Conservation (phyloP, 1,140 invertebrate species). For the Bombus vancouverensis region DNA sequence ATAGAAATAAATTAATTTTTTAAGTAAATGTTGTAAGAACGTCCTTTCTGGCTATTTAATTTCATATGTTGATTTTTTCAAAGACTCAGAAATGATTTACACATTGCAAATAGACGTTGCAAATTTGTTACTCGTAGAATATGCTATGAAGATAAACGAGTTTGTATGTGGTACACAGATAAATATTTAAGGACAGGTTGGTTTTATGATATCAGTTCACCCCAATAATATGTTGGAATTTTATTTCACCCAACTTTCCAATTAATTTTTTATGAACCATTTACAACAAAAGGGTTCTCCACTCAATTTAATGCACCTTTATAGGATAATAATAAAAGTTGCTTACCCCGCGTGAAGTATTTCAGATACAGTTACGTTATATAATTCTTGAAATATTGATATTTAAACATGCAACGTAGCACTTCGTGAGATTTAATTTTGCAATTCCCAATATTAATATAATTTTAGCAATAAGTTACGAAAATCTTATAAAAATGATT, state of each 20-base stretch:
- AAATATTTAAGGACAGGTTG: not conserved
- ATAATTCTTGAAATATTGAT: not conserved
- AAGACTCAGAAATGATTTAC: not conserved
- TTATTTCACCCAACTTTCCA: not conserved
- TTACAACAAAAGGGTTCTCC: not conserved
- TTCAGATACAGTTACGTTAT: not conserved
- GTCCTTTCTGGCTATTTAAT: too few relatives aligned
- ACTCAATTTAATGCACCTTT: not conserved
- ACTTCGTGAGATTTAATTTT: too few relatives aligned
- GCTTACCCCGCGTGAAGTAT: not conserved
- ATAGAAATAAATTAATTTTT: too few relatives aligned
- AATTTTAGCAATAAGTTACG: too few relatives aligned
- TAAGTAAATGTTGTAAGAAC: too few relatives aligned
- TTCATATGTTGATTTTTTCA: too few relatives aligned
- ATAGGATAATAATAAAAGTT: not conserved
- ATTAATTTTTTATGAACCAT: not conserved
- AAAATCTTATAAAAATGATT: too few relatives aligned
- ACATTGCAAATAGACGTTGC: not conserved
- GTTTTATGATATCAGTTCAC: not conserved
- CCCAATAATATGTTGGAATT: not conserved
- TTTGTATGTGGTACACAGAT: not conserved
- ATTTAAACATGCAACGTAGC: not conserved
- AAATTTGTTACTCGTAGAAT: not conserved
- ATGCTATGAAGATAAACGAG: too few relatives aligned
- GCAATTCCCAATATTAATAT: too few relatives aligned